These are phyloP conservation scores for Cylas formicarius DNA, from an alignment of 1,140 invertebrate species.

Conservation along the genomic window DNA sequence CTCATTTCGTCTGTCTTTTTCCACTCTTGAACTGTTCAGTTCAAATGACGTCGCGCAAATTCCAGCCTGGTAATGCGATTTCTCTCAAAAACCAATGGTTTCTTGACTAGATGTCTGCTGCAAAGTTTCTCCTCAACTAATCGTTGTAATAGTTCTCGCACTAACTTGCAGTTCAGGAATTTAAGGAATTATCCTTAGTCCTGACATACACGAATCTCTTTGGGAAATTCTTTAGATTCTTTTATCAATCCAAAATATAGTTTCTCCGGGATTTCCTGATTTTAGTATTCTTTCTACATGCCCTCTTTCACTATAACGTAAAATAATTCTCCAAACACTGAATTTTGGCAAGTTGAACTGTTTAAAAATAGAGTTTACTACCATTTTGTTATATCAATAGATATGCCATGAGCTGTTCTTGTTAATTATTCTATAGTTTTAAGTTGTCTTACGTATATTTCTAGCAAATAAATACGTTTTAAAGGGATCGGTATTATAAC, in stretches of 20 bases:
- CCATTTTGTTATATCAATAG: no score
- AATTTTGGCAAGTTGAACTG: neutral
- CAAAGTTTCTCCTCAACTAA: neutral
- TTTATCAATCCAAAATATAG: neutral
- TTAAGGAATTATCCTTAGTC: neutral
- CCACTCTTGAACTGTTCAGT: neutral
- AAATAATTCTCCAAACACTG: neutral
- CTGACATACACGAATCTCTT: neutral
- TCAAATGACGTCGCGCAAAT: neutral
- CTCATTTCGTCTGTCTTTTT: neutral
- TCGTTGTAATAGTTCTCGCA: neutral
- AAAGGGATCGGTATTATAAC: no score
- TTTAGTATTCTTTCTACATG: conserved; percentile 2
- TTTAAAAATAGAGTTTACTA: neutral
- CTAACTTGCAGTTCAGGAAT: neutral
- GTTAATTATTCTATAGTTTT: no score
- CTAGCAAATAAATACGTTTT: no score
- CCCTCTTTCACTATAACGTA: neutral
- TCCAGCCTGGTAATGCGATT: neutral
- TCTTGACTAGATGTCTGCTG: neutral
- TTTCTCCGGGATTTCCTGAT: neutral
- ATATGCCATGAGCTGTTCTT: no score
- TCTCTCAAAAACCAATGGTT: neutral
- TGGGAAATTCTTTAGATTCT: neutral
- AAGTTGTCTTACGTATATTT: no score